Percentiles rank a stretch among this genome's conserved stretches.
phyloP scores from a whole-genome alignment of 2,113 vertebrate genomes.

The Hemibagrus wyckioides region DNA sequence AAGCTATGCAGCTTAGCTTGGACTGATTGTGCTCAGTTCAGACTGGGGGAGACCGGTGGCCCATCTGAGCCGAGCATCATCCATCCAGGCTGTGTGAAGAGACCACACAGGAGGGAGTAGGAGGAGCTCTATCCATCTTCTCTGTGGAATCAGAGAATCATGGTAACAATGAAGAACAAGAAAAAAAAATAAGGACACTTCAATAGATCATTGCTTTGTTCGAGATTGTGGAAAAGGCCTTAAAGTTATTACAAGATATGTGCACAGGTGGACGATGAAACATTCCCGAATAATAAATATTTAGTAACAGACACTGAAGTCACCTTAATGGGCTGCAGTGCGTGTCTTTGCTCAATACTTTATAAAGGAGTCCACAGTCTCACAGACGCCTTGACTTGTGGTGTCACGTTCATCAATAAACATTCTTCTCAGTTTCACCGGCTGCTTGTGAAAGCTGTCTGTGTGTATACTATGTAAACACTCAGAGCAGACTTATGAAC shows the following conservation, averaged over 20 bases:
- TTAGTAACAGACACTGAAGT: conserved; percentile 15
- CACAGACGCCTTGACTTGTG: conserved; percentile 34
- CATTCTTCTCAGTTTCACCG: conserved; percentile 36
- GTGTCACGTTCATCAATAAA: conserved; percentile 43
- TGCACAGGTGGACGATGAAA: neutral
- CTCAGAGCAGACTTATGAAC: conserved; percentile 33
- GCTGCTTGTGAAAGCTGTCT: conserved; percentile 35
- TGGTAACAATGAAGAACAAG: neutral
- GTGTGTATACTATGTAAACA: conserved; percentile 41
- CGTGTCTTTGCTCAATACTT: conserved; percentile 7
- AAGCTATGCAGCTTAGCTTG: conserved; percentile 6
- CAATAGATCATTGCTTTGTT: neutral
- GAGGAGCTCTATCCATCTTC: neutral
- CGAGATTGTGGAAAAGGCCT: neutral
- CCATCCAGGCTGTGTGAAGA: neutral
- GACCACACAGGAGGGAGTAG: conserved; percentile 10
- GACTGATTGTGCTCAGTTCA: conserved; percentile 21
- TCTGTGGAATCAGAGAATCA: conserved; percentile 16
- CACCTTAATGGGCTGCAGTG: conserved; percentile 8
- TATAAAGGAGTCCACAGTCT: conserved; percentile 20
- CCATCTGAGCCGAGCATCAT: neutral
- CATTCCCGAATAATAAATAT: conserved; percentile 11
- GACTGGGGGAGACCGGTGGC: neutral
- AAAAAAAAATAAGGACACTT: neutral
- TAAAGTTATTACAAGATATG: neutral